Evolutionary conservation across 2,113 vertebrate genomes (phyloP), one percentile per base, ranked within the genome.

Genomic region (Tamias sibiricus): DNA sequence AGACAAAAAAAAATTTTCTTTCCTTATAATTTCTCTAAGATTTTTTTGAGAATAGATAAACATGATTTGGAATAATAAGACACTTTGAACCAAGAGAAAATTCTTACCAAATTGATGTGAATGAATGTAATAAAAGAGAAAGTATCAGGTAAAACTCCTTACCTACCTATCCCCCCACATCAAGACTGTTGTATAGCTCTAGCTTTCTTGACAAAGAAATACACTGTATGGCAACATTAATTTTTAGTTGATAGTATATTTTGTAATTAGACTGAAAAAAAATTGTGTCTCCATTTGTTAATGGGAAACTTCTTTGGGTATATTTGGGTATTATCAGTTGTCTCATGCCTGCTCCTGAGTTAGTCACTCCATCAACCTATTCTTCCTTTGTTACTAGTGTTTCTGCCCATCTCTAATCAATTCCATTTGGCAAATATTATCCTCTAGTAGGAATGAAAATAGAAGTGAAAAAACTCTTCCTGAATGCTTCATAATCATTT

Each of bases 171-270:
- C 8, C 1, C 6, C 37, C 24, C 1, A 32, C 6, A 8, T 9
- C 14, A 81, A n/a, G 72, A 72, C 17, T 57, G 20, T 91, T 82
- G 0, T 32, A 19, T 19, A 19, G 32, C 30, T 76, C 19, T 37
- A 68, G 26, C 32, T 77, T 59, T 91, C 8, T 75, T 83, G 24
- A 77, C 54, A 76, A 72, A 28, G 47, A 83, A 71, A 62, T 44
- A 64, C 2, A 49, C 6, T 20, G 0, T 16, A 64, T 40, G 4
- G 6, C 19, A 52, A 13, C 52, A 86, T 75, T 95, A n/a, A 77
- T 49, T 88, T 95, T 47, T 91, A 94, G 35, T 16, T 64, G 12
- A 49, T 59, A 85, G 30, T 32, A 13, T 84, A 91, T 90, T 77
- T 91, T 90, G n/a, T 66, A 89, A 75, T 72, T 86, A 77, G 13